Evolutionary conservation across 2,113 vertebrate genomes (phyloP).

Genomic region (Bos taurus): ARS-UCD2.0 NC_037328.1:77283501-77284000

Average conservation of each 20-base stretch:
- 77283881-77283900: not conserved
- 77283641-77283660: not conserved
- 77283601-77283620: slow-evolving; percentile 45
- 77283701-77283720: not conserved
- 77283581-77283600: slow-evolving; percentile 45
- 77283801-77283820: not conserved
- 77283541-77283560: slow-evolving; percentile 1
- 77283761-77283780: slow-evolving; percentile 1
- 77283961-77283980: not conserved
- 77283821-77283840: not conserved
- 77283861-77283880: not conserved
- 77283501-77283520: not conserved
- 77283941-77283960: not conserved
- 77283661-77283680: not conserved
- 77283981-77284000: not conserved
- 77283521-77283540: not conserved
- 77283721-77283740: slow-evolving; percentile 56
- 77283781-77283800: not conserved
- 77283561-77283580: slow-evolving; percentile 46
- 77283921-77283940: not conserved
- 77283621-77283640: slow-evolving; percentile 33
- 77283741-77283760: not conserved
- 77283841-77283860: not conserved
- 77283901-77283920: not conserved
- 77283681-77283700: slow-evolving; percentile 46